Base-by-base conservation (phyloP, 2,888 invertebrate species). In the Melanargia galathea region DNA sequence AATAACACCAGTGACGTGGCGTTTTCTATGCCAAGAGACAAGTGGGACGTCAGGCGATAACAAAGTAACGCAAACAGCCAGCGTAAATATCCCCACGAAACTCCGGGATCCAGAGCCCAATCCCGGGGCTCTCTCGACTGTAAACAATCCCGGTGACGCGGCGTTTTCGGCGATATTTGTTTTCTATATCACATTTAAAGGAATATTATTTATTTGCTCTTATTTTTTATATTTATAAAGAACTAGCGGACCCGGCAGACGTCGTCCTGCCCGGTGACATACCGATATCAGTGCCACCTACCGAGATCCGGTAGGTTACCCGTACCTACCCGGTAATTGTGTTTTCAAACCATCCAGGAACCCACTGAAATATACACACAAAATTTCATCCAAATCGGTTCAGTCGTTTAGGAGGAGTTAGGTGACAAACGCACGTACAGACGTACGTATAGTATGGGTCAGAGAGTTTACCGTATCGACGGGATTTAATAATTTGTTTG, bases 31-130 rank as follows among this genome's bases (percentile, higher is more conserved):
- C 58, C 58, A 59, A 43, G 59, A 59, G 62, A 59, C 59, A 59
- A 62, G 61, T 61, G 61, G 57, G 62, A 64, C 51, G 64, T 60
- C 60, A 57, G 30, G 51, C 46, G 57, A 56, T 64, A 64, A 64
- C 60, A 48, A 60, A 63, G 40, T 48, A 57, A 26, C 46, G 52
- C 57, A 66, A 63, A 58, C 63, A 63, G 43, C 63, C 22, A 58
- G 48, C 48, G 58, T 48, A 58, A 58, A 58, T 46, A 58, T 48
- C 58, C 48, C 24, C 58, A 48, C 58, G 58, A 58, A 58, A 58
- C 48, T 33, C n/a, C 35, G 58, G 57, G 57, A 22, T 24, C 58
- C 58, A 22, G 22, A 48, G 58, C 58, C 48, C 58, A 58, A 58
- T 48, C 58, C 58, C 58, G 58, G 58, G 35, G 58, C 35, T 35